phyloP scores from a whole-genome alignment of 1,140 invertebrate genomes.

The Cepaea nemoralis region DNA sequence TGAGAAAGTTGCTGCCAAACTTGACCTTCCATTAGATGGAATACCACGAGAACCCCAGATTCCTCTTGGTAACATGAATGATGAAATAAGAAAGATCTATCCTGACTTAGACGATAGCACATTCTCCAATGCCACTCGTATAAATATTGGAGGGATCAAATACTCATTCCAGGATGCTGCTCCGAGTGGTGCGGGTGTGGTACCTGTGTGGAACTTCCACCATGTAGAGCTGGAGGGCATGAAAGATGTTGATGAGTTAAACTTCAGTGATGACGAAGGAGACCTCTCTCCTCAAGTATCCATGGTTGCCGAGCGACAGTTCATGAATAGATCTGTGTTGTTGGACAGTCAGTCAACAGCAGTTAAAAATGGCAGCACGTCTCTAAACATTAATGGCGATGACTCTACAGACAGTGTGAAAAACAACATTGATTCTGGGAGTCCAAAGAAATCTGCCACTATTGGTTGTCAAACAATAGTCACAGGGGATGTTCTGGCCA shows the following conservation, averaged over 20 bases:
- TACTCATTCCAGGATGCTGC: slow-evolving; percentile 69
- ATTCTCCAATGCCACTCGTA: slow-evolving; percentile 54
- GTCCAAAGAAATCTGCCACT: slow-evolving; percentile 48
- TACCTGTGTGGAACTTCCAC: slow-evolving; percentile 71
- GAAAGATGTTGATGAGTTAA: slow-evolving; percentile 64
- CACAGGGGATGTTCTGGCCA: slow-evolving; percentile 72
- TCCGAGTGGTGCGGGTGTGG: slow-evolving; percentile 68
- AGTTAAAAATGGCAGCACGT: slow-evolving; percentile 36
- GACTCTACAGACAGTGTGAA: neutral
- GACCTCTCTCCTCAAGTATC: slow-evolving; percentile 57
- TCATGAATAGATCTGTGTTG: slow-evolving; percentile 69
- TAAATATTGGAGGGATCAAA: slow-evolving; percentile 63
- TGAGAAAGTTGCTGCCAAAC: slow-evolving; percentile 62
- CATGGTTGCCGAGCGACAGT: slow-evolving; percentile 70
- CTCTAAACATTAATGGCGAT: neutral
- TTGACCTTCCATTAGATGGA: slow-evolving; percentile 60
- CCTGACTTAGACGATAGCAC: slow-evolving; percentile 64
- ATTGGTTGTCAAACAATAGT: slow-evolving; percentile 70
- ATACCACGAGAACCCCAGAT: slow-evolving; percentile 54
- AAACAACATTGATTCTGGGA: slow-evolving; percentile 29
- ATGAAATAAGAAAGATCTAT: slow-evolving; percentile 65
- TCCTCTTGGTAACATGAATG: slow-evolving; percentile 63
- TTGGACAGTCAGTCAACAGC: slow-evolving; percentile 58
- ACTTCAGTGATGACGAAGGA: slow-evolving; percentile 61
- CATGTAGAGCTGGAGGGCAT: slow-evolving; percentile 63